Evolutionary conservation across 2,888 invertebrate species (phyloP).

Genomic region (Phyto melanocephala): DNA sequence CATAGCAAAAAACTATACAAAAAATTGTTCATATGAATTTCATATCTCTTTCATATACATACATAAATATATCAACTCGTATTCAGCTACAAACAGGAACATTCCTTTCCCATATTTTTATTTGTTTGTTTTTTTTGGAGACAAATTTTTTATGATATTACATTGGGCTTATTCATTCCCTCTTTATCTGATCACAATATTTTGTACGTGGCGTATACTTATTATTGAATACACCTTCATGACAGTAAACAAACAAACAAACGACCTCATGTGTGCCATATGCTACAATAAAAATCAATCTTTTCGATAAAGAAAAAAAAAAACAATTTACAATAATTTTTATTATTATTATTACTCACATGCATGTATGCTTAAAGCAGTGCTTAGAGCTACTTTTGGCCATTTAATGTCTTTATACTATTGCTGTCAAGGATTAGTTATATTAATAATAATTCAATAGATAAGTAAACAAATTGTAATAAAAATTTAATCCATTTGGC

Average conservation of each 20-base stretch:
- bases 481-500: constrained; percentile 27
- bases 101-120: too few relatives aligned
- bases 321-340: not conserved
- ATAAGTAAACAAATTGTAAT: constrained; percentile 20
- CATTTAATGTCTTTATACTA: not conserved
- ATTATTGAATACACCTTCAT: not conserved
- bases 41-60: too few relatives aligned
- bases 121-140: not conserved
- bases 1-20: too few relatives aligned
- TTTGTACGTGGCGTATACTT: not conserved
- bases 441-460: constrained; percentile 24
- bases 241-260: not conserved
- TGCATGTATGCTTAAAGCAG: too few relatives aligned
- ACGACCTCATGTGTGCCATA: not conserved
- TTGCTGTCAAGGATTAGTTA: not conserved
- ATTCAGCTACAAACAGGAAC: too few relatives aligned
- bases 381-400: not conserved
- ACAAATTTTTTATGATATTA: not conserved
- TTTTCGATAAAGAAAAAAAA: not conserved
- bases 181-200: too few relatives aligned
- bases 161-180: too few relatives aligned
- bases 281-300: too few relatives aligned
- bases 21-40: too few relatives aligned
- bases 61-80: too few relatives aligned
- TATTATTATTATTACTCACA: not conserved